Percentiles rank a stretch among this genome's conserved stretches.
Conservation (phyloP, 2,113 vertebrate genomes). For the Tylochromis polylepis region DNA sequence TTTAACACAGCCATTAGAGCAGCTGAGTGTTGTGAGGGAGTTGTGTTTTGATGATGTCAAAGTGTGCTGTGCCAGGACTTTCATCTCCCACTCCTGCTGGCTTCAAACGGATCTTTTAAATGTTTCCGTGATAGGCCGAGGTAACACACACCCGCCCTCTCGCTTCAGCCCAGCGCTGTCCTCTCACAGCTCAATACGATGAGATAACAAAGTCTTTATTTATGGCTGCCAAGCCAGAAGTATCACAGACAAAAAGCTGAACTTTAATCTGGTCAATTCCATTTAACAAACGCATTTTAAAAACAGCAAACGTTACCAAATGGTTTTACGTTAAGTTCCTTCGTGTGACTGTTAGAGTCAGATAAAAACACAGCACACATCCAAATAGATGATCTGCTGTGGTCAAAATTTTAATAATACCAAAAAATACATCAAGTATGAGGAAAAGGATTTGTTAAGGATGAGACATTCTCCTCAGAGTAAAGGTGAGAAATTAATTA, state of each 20-base stretch:
- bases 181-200: background rate
- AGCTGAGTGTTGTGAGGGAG: conserved; percentile 32
- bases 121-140: conserved; percentile 5
- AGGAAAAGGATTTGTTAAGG: background rate
- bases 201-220: background rate
- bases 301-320: background rate
- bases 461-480: background rate
- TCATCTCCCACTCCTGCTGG: conserved; percentile 60
- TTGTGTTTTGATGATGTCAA: conserved; percentile 56
- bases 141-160: background rate
- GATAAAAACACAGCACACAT: background rate
- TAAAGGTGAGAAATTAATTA: background rate
- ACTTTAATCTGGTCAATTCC: background rate
- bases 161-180: background rate
- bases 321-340: background rate
- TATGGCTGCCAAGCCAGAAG: background rate
- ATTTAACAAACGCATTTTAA: background rate
- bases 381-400: background rate
- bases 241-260: background rate
- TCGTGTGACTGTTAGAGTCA: background rate
- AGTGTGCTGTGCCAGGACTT: conserved; percentile 52
- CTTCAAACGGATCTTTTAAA: conserved; percentile 60
- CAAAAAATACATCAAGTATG: background rate
- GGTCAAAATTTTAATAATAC: background rate
- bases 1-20: conserved; percentile 47